phyloP scores from a whole-genome alignment of 2,888 invertebrate genomes.

The Penaeus monodon region DNA sequence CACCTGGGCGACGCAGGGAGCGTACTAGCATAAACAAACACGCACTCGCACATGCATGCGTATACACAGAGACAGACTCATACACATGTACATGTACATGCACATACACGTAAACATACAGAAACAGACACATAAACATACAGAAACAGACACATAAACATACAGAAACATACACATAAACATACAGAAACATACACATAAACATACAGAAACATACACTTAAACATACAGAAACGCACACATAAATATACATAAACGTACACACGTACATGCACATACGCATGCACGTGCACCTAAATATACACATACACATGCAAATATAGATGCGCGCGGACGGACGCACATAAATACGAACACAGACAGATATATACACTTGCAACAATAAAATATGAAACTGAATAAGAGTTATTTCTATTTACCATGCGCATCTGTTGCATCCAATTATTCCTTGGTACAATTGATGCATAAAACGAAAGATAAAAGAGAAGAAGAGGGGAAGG shows the following conservation, averaged over 20 bases:
- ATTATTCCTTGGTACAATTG: no score
- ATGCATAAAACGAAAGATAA: no score
- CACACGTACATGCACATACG: not conserved
- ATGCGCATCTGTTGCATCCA: no score
- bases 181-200: not conserved
- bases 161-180: no score
- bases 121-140: not conserved
- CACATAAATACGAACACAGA: not conserved
- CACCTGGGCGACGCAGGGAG: no score
- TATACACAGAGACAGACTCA: not conserved
- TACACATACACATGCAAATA: not conserved
- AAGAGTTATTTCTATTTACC: no score
- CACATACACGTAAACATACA: not conserved
- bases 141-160: not conserved
- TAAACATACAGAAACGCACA: not conserved
- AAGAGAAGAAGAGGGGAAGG: no score
- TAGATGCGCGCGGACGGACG: no score
- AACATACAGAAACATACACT: not conserved
- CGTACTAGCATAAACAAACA: not conserved
- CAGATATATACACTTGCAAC: not conserved
- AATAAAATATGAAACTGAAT: no score
- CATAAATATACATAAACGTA: not conserved
- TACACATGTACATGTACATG: not conserved
- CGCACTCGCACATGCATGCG: conserved; percentile 4
- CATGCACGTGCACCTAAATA: not conserved